Evolutionary conservation across 2,113 vertebrate species (phyloP).

Genomic region (Chaetops frenatus): DNA sequence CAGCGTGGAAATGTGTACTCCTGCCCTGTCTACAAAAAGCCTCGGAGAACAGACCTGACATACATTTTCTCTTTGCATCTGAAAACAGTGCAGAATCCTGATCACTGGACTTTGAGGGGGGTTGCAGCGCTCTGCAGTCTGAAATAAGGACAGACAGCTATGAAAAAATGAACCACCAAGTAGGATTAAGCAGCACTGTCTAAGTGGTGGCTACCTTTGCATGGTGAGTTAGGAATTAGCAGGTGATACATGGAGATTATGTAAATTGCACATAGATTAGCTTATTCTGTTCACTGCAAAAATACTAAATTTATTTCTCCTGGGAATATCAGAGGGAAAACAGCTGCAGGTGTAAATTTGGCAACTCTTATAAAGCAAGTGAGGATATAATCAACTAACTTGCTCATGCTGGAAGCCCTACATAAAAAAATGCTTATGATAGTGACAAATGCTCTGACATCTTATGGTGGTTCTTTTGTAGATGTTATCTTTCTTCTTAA

Average conservation of each 20-base stretch:
- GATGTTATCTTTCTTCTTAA: background rate
- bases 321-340: background rate
- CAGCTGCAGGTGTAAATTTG: background rate
- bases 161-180: background rate
- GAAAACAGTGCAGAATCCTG: conserved; percentile 66
- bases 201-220: background rate
- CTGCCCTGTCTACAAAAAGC: conserved; percentile 84
- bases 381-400: background rate
- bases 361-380: background rate
- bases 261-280: background rate
- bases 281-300: background rate
- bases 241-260: background rate
- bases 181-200: background rate
- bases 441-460: background rate
- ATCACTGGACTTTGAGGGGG: conserved; percentile 80
- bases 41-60: conserved; percentile 77
- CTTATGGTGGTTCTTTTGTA: background rate
- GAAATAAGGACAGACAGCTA: conserved; percentile 44
- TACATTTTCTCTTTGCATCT: conserved; percentile 77
- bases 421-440: background rate
- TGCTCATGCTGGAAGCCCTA: background rate
- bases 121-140: conserved; percentile 79
- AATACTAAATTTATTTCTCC: background rate
- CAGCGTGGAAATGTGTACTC: conserved; percentile 57
- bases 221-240: background rate